Evolutionary conservation across 2,888 invertebrate species (phyloP), one percentile per base, ranked within the genome.

Genomic region (Caradrina kadenii): DNA sequence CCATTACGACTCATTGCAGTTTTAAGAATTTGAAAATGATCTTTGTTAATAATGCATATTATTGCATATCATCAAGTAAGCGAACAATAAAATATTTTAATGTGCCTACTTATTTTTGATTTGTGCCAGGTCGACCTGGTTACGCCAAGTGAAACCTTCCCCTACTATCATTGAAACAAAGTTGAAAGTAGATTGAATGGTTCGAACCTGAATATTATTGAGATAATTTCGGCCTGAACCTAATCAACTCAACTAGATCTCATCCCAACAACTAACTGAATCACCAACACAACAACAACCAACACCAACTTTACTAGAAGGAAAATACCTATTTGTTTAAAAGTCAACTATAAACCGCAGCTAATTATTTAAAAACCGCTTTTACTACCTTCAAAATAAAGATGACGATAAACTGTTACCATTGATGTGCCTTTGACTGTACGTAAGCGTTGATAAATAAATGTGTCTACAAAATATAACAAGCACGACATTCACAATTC

Each of bases 401-500:
- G 42, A 13, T 26, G 3, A 8, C 1, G 17, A 26, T 6, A 55
- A 64, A 26, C 26, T 4, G 26, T 26, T 39, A 3, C 13, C 15
- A 49, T 13, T 42, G 11, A 11, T 13, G 19, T 26, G 26, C 13
- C 13, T 19, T 22, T 19, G 15, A 22, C 7, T 21, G n/a, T 54
- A 15, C 45, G 26, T 42, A 42, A 26, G 26, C 26, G n/a, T 26
- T 26, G 26, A 31, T 19, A 63, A 45, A 48, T 31, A 35, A n/a
- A 63, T 55, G 50, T n/a, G 17, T 35, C 2, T n/a, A 50, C 35
- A 31, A 22, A 63, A 69, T 69, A 19, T 49, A 49, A 50, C 48
- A 73, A 31, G 49, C 31, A 64, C 73, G 56, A 63, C 10, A 26
- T 66, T 77, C 74, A 31, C 69, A 52, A 56, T 56, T 56, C 19